Conservation (phyloP, 2,797 vertebrate genomes). For the Apogon talboti region DNA sequence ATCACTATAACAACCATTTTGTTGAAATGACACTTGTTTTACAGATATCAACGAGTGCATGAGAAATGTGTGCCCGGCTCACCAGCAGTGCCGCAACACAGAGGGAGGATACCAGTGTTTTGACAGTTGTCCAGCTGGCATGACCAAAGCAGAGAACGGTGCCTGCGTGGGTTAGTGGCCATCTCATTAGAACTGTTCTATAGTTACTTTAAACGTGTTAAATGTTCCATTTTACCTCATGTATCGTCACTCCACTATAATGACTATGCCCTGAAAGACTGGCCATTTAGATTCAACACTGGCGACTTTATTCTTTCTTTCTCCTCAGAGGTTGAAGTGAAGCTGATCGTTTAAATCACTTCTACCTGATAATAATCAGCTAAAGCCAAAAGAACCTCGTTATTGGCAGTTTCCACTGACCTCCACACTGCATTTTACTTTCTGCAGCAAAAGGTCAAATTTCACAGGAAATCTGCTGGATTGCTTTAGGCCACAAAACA, state of each 20-base stretch:
- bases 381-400: not conserved
- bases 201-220: conserved; percentile 4
- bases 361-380: not conserved
- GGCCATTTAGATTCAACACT: not conserved
- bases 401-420: conserved; percentile 1
- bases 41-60: conserved; percentile 88
- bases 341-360: too few relatives aligned
- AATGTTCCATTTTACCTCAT: not conserved
- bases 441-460: conserved; percentile 25
- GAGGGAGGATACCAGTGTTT: conserved; percentile 87
- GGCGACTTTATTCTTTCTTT: not conserved
- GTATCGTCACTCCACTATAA: not conserved
- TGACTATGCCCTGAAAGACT: not conserved
- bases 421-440: conserved; percentile 5
- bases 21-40: conserved; percentile 12
- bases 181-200: not conserved
- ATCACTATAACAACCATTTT: conserved; percentile 5
- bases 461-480: conserved; percentile 40
- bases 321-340: not conserved
- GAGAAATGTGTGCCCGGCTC: conserved; percentile 82
- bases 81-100: conserved; percentile 87
- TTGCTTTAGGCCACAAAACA: conserved; percentile 10
- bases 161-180: conserved; percentile 82
- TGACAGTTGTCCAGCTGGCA: conserved; percentile 84
- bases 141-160: conserved; percentile 81